Evolutionary conservation across 2,888 invertebrate species (phyloP).

Genomic region (Lepetodrilus schrolli): DNA sequence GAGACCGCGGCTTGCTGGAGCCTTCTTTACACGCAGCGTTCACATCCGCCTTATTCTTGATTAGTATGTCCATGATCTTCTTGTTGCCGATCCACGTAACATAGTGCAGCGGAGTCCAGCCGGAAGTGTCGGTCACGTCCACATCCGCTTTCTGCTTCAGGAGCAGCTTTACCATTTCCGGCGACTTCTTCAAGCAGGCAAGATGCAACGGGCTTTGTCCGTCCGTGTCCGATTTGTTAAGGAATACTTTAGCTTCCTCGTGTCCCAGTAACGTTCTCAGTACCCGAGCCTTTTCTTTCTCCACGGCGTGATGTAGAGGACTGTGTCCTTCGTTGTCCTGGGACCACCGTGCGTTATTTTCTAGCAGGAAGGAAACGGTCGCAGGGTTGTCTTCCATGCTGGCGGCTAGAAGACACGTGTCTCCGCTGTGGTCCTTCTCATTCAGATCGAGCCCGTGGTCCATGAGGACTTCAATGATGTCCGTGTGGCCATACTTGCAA

Average conservation of each 20-base stretch:
- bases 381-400: neutral
- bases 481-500: neutral
- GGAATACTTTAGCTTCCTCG: neutral
- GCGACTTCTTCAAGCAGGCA: constrained; percentile 6
- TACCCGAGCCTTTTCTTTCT: neutral
- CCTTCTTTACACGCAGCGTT: neutral
- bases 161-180: neutral
- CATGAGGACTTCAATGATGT: constrained; percentile 9
- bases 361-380: neutral
- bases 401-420: constrained; percentile 4
- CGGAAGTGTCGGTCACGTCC: constrained; percentile 3
- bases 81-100: neutral
- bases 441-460: constrained; percentile 1
- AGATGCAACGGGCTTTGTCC: constrained; percentile 1
- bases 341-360: neutral
- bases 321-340: constrained; percentile 2
- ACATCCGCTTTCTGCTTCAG: neutral
- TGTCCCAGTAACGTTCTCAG: neutral
- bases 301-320: neutral
- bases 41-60: neutral
- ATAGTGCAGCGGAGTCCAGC: constrained; percentile 13
- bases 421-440: neutral
- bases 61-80: neutral
- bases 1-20: neutral
- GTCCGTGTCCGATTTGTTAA: constrained; percentile 12